Evolutionary conservation across 1,140 invertebrate genomes (phyloP).

Genomic region (Eulimnadia texana): DNA sequence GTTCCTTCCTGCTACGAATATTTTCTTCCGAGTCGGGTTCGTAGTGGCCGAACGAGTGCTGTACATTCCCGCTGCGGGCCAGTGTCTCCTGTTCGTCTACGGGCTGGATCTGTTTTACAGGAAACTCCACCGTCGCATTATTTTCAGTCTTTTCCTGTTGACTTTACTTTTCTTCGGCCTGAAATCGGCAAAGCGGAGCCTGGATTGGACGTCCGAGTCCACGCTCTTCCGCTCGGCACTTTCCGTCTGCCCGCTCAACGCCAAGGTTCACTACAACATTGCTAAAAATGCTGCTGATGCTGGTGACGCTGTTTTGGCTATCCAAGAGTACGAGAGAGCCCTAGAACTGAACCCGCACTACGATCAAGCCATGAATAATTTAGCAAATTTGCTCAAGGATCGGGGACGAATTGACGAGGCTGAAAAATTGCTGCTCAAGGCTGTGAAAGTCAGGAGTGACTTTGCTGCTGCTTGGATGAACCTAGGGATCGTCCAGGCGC

Average conservation of each 20-base stretch:
- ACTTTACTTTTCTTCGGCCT: conserved; percentile 35
- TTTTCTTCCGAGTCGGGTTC: conserved; percentile 82
- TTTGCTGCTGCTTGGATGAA: conserved; percentile 98
- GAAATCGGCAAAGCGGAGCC: conserved; percentile 50
- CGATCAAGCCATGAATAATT: conserved; percentile 93
- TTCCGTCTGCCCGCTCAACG: conserved; percentile 68
- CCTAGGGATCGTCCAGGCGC: conserved; percentile 75
- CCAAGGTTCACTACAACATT: conserved; percentile 93
- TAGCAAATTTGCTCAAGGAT: conserved; percentile 82
- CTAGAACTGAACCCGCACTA: conserved; percentile 73
- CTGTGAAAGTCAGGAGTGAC: conserved; percentile 54
- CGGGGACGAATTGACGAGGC: conserved; percentile 53
- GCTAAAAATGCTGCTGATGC: conserved; percentile 68
- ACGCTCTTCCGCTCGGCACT: conserved; percentile 53
- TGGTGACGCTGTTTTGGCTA: conserved; percentile 49
- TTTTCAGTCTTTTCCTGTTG: conserved; percentile 16
- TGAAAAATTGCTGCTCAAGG: conserved; percentile 54
- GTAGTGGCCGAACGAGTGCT: conserved; percentile 75
- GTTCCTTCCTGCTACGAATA: conserved; percentile 81
- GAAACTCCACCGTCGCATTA: neutral
- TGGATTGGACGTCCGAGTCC: conserved; percentile 64
- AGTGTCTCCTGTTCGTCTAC: conserved; percentile 54
- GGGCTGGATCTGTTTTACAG: conserved; percentile 37
- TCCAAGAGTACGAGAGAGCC: conserved; percentile 61
- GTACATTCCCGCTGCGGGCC: conserved; percentile 74